Base-by-base conservation (phyloP, 2,888 invertebrate species). In the Macrophya annulata region DNA sequence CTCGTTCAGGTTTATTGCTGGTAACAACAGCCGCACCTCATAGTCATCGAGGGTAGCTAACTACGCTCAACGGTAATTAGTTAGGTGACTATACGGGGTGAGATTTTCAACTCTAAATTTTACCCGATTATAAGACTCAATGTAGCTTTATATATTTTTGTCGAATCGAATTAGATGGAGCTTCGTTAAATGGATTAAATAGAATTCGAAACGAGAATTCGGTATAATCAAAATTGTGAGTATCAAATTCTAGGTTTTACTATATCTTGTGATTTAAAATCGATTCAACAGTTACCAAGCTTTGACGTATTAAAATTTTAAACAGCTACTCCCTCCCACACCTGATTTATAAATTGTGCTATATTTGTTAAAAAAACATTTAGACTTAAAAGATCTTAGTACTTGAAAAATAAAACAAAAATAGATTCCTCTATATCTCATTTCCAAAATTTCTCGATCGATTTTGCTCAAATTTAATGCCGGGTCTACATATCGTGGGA, bases 21-120 rank as follows among this genome's bases (percentile, higher is more conserved):
- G 83, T 83, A 83, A 71, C 83, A 83, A 68, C 83, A 45, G 68
- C 83, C 83, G 65, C 83, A 83, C 83, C 71, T 83, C 83, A 83
- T 83, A 83, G 83, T 83, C 83, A 83, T 83, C 71, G 48, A 71
- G 83, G 65, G 51, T 21, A 83, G 83, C 68, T 59, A 81, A 81
- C 81, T 83, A 83, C 83, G n/a, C 68, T 83, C 83, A 48, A 40
- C 62, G 68, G 83, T 83, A 83, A 83, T 83, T 83, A 68, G 83
- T 83, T 83, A 31, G 68, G 68, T 71, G 68, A 68, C 83, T 68
- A 68, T 71, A 43, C 25, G 43, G 77, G 43, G 62, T 12, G 83
- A 83, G 31, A 71, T 68, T 83, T 83, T 83, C 83, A 71, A 71
- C 68, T 68, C n/a, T n/a, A 43, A 79, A n/a, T 62, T 59, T 81